These are phyloP conservation scores for Pseudotriccus pelzelni DNA, from an alignment of 2,797 vertebrate species.

Conservation along the genomic window DNA sequence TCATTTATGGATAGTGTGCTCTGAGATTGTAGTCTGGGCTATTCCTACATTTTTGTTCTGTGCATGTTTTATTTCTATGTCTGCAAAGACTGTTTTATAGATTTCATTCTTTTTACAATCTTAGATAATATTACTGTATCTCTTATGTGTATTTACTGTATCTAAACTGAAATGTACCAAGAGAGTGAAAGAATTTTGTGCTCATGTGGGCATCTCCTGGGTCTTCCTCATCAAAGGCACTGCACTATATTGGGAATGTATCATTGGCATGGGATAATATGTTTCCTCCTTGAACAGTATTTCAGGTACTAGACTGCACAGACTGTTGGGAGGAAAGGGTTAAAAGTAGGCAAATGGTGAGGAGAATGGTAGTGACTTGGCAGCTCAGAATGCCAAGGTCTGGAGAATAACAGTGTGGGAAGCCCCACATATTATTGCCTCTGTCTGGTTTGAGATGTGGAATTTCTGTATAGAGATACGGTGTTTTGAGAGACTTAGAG, in stretches of 20 bases:
- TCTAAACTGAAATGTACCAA: not conserved
- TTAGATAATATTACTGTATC: not conserved
- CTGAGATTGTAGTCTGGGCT: not conserved
- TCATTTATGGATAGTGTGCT: not conserved
- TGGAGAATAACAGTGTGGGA: not conserved
- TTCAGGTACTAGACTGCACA: not conserved
- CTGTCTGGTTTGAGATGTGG: not conserved
- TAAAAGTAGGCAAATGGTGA: not conserved
- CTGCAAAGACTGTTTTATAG: not conserved
- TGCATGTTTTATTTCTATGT: not conserved
- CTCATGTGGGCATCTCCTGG: not conserved
- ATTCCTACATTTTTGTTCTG: not conserved
- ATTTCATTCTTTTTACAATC: not conserved
- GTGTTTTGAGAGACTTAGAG: not conserved
- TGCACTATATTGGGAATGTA: not conserved
- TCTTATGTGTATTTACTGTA: not conserved
- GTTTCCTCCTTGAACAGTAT: not conserved
- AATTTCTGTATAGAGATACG: not conserved
- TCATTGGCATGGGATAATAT: not conserved
- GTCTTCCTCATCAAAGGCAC: not conserved
- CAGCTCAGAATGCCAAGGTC: not conserved
- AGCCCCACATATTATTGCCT: not conserved
- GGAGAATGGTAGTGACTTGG: not conserved
- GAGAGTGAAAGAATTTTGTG: not conserved
- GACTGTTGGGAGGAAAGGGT: not conserved